Percentiles rank a stretch among this genome's conserved stretches.
phyloP scores from a whole-genome alignment of 2,113 vertebrate species.

The Saguinus midas region DNA sequence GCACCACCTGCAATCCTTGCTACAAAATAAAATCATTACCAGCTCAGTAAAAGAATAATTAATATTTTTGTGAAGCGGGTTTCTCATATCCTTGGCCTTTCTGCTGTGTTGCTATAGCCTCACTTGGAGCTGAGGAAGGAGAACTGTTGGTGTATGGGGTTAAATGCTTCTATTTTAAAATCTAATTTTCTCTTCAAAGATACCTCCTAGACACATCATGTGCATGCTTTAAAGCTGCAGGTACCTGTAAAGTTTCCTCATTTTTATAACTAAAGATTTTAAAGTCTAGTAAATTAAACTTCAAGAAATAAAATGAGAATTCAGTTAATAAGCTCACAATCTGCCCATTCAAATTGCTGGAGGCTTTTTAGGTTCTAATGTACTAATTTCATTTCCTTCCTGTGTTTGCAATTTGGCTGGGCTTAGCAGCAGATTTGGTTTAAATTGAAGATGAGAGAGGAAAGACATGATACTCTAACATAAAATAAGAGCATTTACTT shows the following conservation, averaged over 20 bases:
- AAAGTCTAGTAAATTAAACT: neutral
- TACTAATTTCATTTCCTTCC: neutral
- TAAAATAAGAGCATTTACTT: neutral
- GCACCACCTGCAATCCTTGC: neutral
- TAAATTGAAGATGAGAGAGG: neutral
- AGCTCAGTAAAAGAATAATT: neutral
- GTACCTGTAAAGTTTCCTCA: neutral
- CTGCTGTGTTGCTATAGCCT: neutral
- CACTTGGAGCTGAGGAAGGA: neutral
- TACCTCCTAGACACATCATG: neutral
- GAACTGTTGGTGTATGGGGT: neutral
- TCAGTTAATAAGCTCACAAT: neutral
- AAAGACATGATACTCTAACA: neutral
- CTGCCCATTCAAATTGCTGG: neutral
- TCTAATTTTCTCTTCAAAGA: constrained; percentile 27
- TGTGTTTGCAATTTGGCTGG: neutral
- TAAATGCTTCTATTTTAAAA: neutral
- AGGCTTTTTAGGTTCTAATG: neutral
- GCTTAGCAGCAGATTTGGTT: neutral
- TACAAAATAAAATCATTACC: neutral
- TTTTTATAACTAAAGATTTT: neutral
- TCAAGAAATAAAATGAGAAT: neutral
- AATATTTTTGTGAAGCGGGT: neutral
- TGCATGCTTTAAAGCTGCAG: neutral
- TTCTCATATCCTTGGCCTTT: neutral